Evolutionary conservation across 35 echinoderm and acorn worm species (phyloP).

Genomic region (Lytechinus variegatus): DNA sequence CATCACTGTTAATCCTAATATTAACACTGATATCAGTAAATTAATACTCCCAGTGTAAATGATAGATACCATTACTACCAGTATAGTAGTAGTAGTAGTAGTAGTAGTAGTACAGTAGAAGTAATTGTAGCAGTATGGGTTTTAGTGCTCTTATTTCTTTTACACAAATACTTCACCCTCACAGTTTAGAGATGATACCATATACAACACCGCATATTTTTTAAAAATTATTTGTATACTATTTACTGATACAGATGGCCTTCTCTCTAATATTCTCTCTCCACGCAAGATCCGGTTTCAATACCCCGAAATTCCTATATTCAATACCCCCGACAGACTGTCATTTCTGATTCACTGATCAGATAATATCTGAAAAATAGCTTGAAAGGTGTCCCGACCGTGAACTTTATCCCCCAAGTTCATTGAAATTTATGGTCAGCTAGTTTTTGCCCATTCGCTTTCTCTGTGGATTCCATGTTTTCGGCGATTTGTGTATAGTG

Average conservation of each 20-base stretch:
- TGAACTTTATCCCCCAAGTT: background rate
- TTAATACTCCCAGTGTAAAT: too few relatives aligned
- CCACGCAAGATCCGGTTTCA: background rate
- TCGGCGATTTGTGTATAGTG: background rate
- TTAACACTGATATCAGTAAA: too few relatives aligned
- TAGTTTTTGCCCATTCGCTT: background rate
- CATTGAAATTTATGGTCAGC: background rate
- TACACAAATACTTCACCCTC: too few relatives aligned
- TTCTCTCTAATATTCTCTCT: background rate
- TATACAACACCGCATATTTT: too few relatives aligned
- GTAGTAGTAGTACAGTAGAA: too few relatives aligned
- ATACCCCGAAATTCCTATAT: background rate
- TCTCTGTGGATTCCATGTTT: background rate
- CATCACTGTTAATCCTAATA: too few relatives aligned
- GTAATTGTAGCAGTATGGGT: too few relatives aligned
- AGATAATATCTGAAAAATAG: background rate
- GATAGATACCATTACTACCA: too few relatives aligned
- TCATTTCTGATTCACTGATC: background rate
- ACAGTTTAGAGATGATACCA: too few relatives aligned
- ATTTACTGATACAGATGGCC: background rate
- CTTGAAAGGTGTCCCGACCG: background rate
- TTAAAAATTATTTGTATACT: background rate
- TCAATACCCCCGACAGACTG: background rate
- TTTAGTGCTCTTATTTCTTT: too few relatives aligned
- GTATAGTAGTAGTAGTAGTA: too few relatives aligned